Evolutionary conservation across 2,797 vertebrate species (phyloP).

Genomic region (Lutjanus campechanus): DNA sequence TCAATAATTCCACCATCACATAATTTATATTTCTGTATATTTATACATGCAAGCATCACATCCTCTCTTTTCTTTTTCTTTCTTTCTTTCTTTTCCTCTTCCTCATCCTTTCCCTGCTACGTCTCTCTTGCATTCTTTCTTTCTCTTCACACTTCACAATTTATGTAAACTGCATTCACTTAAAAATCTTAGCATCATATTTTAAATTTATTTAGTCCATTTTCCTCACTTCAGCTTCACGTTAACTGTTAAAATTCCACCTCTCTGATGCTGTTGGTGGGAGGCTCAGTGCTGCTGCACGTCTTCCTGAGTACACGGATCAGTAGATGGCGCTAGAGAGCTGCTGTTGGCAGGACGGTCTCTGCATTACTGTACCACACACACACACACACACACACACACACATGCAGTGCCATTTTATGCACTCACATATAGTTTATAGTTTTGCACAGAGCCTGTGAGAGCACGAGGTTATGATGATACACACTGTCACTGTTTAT

Average conservation of each 20-base stretch:
- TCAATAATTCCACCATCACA: no score
- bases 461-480: background rate
- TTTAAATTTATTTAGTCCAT: background rate
- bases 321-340: slow-evolving; percentile 79
- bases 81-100: background rate
- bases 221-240: background rate
- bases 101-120: background rate
- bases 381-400: slow-evolving; percentile 13
- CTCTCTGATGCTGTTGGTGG: background rate
- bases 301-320: background rate
- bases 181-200: background rate
- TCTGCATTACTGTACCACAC: slow-evolving; percentile 6
- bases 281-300: background rate
- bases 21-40: no score
- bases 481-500: background rate
- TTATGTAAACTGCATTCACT: background rate
- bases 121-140: background rate
- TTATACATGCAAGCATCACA: no score
- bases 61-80: background rate
- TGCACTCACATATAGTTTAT: slow-evolving; percentile 19
- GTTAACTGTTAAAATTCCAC: background rate
- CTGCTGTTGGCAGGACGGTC: slow-evolving; percentile 22
- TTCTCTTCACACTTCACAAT: background rate
- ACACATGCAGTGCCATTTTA: slow-evolving; percentile 23
- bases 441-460: background rate